Evolutionary conservation across 2,888 invertebrate species (phyloP).

Genomic region (Phragmatobia fuliginosa): DNA sequence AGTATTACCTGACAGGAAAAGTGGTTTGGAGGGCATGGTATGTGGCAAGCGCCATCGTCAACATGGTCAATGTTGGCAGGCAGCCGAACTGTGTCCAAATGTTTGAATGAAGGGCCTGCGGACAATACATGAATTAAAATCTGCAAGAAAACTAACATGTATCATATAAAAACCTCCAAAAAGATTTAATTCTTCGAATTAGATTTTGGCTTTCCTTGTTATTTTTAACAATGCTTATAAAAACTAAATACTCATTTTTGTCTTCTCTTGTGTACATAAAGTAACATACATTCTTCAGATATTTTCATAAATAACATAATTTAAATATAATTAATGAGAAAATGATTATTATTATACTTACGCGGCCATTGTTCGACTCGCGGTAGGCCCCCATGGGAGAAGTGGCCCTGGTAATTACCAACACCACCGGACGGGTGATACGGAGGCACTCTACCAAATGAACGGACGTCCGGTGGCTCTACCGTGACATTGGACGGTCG

Average conservation of each 20-base stretch:
- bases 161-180: not conserved
- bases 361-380: conserved; percentile 76
- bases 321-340: too few relatives aligned
- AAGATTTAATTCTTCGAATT: not conserved
- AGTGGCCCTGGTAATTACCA: conserved; percentile 68
- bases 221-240: too few relatives aligned
- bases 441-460: conserved; percentile 78
- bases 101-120: conserved; percentile 61
- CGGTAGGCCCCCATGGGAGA: conserved; percentile 72
- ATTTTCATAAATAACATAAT: not conserved
- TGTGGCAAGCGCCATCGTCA: conserved; percentile 69
- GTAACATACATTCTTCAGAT: not conserved
- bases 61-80: conserved; percentile 53
- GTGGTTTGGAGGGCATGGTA: conserved; percentile 69
- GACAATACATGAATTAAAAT: conserved; percentile 12
- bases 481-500: conserved; percentile 70
- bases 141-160: not conserved
- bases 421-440: conserved; percentile 83
- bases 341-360: conserved; percentile 54
- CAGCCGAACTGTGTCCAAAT: conserved; percentile 30
- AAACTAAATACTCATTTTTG: too few relatives aligned
- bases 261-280: too few relatives aligned
- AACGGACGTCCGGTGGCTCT: conserved; percentile 73
- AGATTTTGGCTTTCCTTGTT: too few relatives aligned
- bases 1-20: conserved; percentile 77